Conservation (phyloP, 2,113 vertebrate species). For the Chaetodon auriga region DNA sequence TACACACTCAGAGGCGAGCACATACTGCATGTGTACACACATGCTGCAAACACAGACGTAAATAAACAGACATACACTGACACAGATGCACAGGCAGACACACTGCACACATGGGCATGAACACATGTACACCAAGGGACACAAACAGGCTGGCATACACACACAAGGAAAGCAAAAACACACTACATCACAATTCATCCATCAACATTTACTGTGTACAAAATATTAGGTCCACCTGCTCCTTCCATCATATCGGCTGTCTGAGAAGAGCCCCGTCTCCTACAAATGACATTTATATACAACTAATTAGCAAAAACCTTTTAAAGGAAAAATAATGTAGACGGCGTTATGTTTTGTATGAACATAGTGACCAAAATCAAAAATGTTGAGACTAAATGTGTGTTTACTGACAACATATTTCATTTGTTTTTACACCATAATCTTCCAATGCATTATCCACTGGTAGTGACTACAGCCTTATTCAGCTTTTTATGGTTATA, state of each 20-base stretch:
- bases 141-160: slow-evolving; percentile 39
- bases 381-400: too few relatives aligned
- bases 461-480: too few relatives aligned
- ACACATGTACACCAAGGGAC: slow-evolving; percentile 21
- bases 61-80: slow-evolving; percentile 30
- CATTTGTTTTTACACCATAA: too few relatives aligned
- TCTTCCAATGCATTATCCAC: too few relatives aligned
- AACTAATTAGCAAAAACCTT: too few relatives aligned
- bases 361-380: too few relatives aligned
- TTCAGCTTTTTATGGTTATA: too few relatives aligned
- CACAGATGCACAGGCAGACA: slow-evolving; percentile 49
- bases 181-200: neutral
- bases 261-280: neutral
- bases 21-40: slow-evolving; percentile 2
- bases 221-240: slow-evolving; percentile 18
- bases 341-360: too few relatives aligned
- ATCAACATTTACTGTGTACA: neutral
- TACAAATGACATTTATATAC: too few relatives aligned
- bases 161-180: neutral
- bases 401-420: too few relatives aligned
- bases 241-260: neutral
- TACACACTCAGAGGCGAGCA: neutral
- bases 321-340: too few relatives aligned
- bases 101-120: slow-evolving; percentile 36
- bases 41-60: neutral